Conservation (phyloP, 2,797 vertebrate species). For the Anabacerthia variegaticeps region DNA sequence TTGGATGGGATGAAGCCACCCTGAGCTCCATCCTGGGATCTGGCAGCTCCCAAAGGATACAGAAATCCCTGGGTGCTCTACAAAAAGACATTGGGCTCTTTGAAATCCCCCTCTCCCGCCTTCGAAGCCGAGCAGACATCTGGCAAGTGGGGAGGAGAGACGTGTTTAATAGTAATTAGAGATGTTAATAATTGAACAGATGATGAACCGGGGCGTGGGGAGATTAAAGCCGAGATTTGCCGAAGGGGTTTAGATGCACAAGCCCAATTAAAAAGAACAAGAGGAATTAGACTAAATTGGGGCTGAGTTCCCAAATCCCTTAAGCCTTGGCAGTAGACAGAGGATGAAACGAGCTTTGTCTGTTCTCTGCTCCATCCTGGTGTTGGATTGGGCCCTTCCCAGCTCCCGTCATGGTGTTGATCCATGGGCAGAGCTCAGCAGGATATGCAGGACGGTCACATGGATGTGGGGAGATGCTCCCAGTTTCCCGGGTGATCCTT, state of each 20-base stretch:
- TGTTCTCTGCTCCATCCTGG: rapidly evolving
- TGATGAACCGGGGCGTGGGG: background rate
- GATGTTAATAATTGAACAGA: slow-evolving; percentile 40
- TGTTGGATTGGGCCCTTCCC: background rate
- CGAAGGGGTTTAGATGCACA: background rate
- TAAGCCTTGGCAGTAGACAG: background rate
- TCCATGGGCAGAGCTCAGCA: background rate
- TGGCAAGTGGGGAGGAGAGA: background rate
- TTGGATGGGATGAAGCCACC: background rate
- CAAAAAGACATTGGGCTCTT: background rate
- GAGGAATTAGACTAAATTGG: background rate
- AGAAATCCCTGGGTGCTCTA: background rate
- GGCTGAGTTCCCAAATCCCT: background rate
- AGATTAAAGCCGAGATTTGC: slow-evolving; percentile 23
- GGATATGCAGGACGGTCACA: rapidly evolving
- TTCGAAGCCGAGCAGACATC: background rate
- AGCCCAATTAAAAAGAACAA: slow-evolving; percentile 24
- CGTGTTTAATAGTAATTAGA: slow-evolving; percentile 26
- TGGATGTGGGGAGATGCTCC: rapidly evolving
- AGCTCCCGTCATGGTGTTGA: rapidly evolving
- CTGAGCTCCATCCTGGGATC: too few relatives aligned
- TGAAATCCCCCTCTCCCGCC: background rate
- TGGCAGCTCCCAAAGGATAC: background rate
- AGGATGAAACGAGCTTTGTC: background rate
- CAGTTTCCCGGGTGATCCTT: rapidly evolving